These are phyloP conservation scores for Tetramorium alpestre DNA, from an alignment of 1,140 invertebrate species.

Conservation along the genomic window DNA sequence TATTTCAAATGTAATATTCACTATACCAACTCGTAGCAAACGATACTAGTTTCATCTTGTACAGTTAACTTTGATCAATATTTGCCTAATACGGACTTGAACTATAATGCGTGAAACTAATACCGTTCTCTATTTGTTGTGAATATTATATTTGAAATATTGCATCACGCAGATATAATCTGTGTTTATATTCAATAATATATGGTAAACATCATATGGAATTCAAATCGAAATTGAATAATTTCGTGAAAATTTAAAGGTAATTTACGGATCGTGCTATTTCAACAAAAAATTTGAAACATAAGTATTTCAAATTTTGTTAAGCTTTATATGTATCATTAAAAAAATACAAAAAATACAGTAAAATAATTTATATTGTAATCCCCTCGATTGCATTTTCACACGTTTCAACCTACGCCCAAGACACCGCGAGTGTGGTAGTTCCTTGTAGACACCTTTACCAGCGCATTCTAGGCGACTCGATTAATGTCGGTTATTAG, in stretches of 20 bases:
- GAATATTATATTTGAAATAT: neutral
- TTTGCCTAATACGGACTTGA: neutral
- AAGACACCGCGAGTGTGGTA: neutral
- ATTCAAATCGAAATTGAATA: neutral
- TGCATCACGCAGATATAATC: neutral
- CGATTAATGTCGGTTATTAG: conserved; percentile 75
- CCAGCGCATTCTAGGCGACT: conserved; percentile 9
- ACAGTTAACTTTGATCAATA: conserved; percentile 4
- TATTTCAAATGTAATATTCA: conserved; percentile 16
- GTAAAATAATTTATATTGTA: conserved; percentile 4
- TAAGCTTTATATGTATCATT: neutral
- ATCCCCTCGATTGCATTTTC: neutral
- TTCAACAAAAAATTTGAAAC: neutral
- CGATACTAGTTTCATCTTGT: neutral
- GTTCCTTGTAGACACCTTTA: conserved; percentile 31
- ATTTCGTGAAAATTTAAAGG: neutral
- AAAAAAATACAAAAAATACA: neutral
- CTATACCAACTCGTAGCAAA: neutral
- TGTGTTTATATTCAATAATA: neutral
- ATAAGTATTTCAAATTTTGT: neutral
- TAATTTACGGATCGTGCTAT: neutral
- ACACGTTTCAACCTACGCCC: neutral
- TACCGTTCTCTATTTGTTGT: neutral
- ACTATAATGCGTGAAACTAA: neutral
- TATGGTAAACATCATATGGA: neutral